Evolutionary conservation across 1,140 invertebrate genomes (phyloP).

Genomic region (Eufriesea mexicana): DNA sequence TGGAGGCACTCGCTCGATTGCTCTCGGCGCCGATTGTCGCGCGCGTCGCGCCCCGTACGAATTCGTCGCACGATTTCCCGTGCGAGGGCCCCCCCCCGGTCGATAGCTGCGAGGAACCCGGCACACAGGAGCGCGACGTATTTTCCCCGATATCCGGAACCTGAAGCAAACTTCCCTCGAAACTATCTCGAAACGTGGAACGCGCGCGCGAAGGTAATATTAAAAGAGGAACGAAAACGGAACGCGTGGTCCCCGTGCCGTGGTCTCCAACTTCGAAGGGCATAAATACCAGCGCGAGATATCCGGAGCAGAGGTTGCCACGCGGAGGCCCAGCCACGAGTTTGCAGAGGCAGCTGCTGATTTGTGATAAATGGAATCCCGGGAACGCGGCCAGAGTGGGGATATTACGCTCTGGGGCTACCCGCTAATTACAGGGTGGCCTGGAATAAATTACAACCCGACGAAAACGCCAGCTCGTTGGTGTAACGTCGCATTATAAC

Average conservation of each 20-base stretch:
- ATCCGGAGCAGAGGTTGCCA: constrained; percentile 5
- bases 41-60: background rate
- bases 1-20: constrained; percentile 68
- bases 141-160: background rate
- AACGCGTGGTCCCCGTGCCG: background rate
- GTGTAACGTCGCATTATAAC: constrained; percentile 59
- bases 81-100: constrained; percentile 22
- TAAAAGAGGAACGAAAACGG: background rate
- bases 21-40: constrained; percentile 33
- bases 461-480: constrained; percentile 73
- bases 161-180: background rate
- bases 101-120: background rate
- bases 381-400: constrained; percentile 72
- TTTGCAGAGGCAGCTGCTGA: constrained; percentile 75
- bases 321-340: constrained; percentile 44
- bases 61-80: constrained; percentile 34
- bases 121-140: background rate
- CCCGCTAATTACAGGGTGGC: constrained; percentile 77
- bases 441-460: constrained; percentile 78
- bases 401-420: constrained; percentile 74
- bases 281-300: constrained; percentile 18
- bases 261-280: constrained; percentile 11
- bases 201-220: background rate
- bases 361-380: constrained; percentile 79
- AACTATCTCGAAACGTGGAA: no score